Percentiles rank a stretch among this genome's conserved stretches.
phyloP scores from a whole-genome alignment of 2,113 vertebrate genomes.

The Chinchilla lanigera region DNA sequence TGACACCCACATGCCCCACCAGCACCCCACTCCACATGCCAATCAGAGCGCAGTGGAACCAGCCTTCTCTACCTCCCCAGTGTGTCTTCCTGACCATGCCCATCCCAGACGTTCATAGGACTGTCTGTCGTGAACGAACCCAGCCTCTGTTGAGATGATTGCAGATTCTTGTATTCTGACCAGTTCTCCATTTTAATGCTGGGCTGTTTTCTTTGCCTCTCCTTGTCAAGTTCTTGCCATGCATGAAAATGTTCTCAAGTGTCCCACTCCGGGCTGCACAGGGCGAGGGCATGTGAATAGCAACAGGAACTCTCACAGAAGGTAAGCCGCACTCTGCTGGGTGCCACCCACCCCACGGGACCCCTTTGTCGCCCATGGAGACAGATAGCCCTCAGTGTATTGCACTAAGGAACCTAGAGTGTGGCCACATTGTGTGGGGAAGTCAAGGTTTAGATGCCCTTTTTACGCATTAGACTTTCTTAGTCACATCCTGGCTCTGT shows the following conservation, averaged over 20 bases:
- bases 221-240: slow-evolving; percentile 99
- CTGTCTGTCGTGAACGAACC: slow-evolving; percentile 83
- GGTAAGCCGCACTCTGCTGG: slow-evolving; percentile 88
- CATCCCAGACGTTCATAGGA: slow-evolving; percentile 83
- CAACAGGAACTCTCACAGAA: slow-evolving; percentile 99
- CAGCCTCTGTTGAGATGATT: slow-evolving; percentile 82
- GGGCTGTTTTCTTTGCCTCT: slow-evolving; percentile 92
- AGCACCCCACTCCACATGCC: slow-evolving; percentile 70
- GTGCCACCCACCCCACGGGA: neutral
- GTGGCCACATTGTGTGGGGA: slow-evolving; percentile 54
- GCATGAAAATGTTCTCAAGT: slow-evolving; percentile 99
- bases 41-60: slow-evolving; percentile 56
- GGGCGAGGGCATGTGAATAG: slow-evolving; percentile 99
- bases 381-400: slow-evolving; percentile 76
- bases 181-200: slow-evolving; percentile 88
- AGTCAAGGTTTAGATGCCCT: neutral
- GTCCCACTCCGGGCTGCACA: slow-evolving; percentile 99
- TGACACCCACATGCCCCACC: slow-evolving; percentile 57
- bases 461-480: neutral
- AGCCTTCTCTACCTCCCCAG: slow-evolving; percentile 48
- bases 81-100: slow-evolving; percentile 83
- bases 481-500: neutral
- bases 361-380: slow-evolving; percentile 64
- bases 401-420: slow-evolving; percentile 69
- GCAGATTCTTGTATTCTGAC: slow-evolving; percentile 84